phyloP scores from a whole-genome alignment of 2,888 invertebrate species.

The Dynastes maya region DNA sequence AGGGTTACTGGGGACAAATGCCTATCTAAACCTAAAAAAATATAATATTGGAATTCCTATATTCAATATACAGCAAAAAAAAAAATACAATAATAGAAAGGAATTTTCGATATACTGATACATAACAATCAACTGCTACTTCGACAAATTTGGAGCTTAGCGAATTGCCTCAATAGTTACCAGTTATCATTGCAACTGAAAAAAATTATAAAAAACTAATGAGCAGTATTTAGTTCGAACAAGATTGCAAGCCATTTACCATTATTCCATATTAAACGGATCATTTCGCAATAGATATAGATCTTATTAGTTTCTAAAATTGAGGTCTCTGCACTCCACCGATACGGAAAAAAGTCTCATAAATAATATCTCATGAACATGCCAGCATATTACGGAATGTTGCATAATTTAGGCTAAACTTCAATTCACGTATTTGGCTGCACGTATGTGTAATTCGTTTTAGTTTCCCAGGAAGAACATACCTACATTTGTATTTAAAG shows the following conservation, averaged over 20 bases:
- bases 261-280: not conserved
- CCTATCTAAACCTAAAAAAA: too few relatives aligned
- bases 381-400: not conserved
- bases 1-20: too few relatives aligned
- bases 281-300: slow-evolving; percentile 1
- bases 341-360: slow-evolving; percentile 6
- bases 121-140: too few relatives aligned
- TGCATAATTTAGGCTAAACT: slow-evolving; percentile 1
- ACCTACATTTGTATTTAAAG: not conserved
- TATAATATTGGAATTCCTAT: too few relatives aligned
- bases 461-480: not conserved
- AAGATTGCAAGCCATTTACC: not conserved
- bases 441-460: not conserved
- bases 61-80: too few relatives aligned
- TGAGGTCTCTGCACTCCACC: not conserved
- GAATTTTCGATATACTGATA: too few relatives aligned
- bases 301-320: slow-evolving; percentile 2
- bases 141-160: not conserved
- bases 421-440: not conserved
- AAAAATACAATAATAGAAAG: too few relatives aligned
- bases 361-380: slow-evolving; percentile 10
- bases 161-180: not conserved
- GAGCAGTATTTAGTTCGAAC: not conserved
- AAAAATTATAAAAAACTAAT: not conserved
- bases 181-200: not conserved